Base-by-base conservation (phyloP, 1,140 invertebrate species). In the Papilio helenus region DNA sequence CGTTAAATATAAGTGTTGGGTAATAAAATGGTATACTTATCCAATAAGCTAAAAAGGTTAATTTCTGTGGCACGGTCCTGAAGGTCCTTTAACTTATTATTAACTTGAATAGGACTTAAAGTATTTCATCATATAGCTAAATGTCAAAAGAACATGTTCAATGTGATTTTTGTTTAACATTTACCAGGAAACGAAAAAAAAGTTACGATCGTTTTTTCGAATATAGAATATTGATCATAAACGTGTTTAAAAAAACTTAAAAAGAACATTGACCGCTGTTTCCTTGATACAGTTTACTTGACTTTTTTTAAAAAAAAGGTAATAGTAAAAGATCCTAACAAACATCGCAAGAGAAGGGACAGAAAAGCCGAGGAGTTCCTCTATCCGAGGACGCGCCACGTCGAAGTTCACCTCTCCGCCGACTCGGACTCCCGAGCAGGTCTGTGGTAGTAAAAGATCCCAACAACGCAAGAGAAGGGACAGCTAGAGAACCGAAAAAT, bases 111-210 rank as follows among this genome's bases (percentile, higher is more conserved):
- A 20, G 18, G 51, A 18, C 8, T n/a, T 55, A n/a, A 55, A 55
- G 51, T 55, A 55, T 55, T 55, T 55, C 51, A 20, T 55, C 23
- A 61, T 9, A 26, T 12, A 10, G 7, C 9, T 26, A 61, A 61
- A 61, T 61, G 58, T 26, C 58, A 61, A 26, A 61, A 61, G 58
- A 61, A 26, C 58, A 61, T 26, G 58, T 61, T 26, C 23, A 61
- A 61, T 61, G 58, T 61, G 58, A 61, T 26, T 61, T 61, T 61
- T 58, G 18, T 20, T 61, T 68, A 68, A 68, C 26, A 58, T 58
- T 58, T 20, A 68, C 26, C 61, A 68, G 61, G 61, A 68, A 68
- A 68, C 61, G 26, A 26, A 29, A 29, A 58, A 65, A 68, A 68
- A 68, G 61, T 68, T 29, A 34, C 26, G 26, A 68, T 68, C 61